Conservation (phyloP, 2,113 vertebrate genomes). For the Pluvialis apricaria region DNA sequence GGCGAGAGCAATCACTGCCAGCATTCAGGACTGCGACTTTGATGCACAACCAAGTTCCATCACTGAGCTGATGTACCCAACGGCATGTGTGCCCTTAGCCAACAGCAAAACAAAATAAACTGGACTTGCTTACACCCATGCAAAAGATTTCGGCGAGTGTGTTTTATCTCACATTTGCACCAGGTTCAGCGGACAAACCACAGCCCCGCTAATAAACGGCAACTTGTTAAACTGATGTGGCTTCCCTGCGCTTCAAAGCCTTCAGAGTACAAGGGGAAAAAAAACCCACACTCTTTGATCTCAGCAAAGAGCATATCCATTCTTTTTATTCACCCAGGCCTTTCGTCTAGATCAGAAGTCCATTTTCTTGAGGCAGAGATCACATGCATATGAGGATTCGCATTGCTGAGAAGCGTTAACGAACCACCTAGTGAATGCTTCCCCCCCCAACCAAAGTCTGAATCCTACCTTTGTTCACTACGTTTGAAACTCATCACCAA, state of each 20-base stretch:
- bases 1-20: rapidly evolving
- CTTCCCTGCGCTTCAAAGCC: background rate
- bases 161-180: background rate
- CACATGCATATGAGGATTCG: rapidly evolving
- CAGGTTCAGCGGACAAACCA: background rate
- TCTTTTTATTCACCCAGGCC: background rate
- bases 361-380: background rate
- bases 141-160: background rate
- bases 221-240: background rate
- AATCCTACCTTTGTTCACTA: background rate
- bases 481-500: background rate
- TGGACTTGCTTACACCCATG: background rate
- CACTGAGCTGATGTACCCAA: background rate
- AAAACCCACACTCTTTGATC: background rate
- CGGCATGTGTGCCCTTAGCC: rapidly evolving
- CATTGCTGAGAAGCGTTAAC: background rate
- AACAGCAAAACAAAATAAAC: background rate
- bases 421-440: background rate
- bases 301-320: background rate
- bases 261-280: rapidly evolving
- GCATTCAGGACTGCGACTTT: rapidly evolving
- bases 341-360: background rate
- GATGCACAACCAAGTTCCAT: background rate
- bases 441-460: rapidly evolving
- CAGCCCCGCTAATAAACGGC: background rate